Base-by-base conservation (phyloP, 2,797 vertebrate genomes). In the Orientallactaga sibirica region DNA sequence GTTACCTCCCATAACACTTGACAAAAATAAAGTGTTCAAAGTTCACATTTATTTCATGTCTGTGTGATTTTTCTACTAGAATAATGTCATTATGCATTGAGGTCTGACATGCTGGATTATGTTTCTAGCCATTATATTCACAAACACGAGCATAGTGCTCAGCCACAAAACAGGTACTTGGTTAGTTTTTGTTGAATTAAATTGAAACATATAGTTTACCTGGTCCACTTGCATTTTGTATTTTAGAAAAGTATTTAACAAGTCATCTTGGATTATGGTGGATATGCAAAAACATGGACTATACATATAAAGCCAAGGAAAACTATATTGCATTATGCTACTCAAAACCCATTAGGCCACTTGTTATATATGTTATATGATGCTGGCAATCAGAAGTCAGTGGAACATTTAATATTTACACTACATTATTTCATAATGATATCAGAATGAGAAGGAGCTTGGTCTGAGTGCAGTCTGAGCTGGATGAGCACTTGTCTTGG, bases 361-460 rank as follows among this genome's bases (percentile, higher is more conserved):
- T n/a, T 22, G 55, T 0, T 43, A 1, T 19, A n/a, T 37, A 68
- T 7, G 55, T 80, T 87, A 20, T 16, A 37, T 55, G 74, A 76
- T 27, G 71, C 48, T 48, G 71, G 24, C 62, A 61, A 16, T 43
- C 86, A 91, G 71, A 20, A 7, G n/a, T 8, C 16, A 14, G 10
- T 1, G 15, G 71, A 8, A 0, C 48, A 48, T 48, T 89, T 83
- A 16, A 19, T 66, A 33, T 48, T 64, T 27, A 70, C 70, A 74
- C 48, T 68, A 64, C 71, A 16, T 91, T 16, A 12, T 61, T 79
- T 67, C 55, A 4, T 33, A 91, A n/a, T 77, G 29, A 61, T 71
- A 73, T 78, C 27, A 58, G 70, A 15, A 58, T 14, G 15, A 62
- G 93, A 93, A 93, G n/a, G 77, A 89, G 37, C 41, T 83, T 55